These are phyloP conservation scores for Heliconius hortense DNA, from an alignment of 2,888 invertebrate genomes.

Conservation along the genomic window DNA sequence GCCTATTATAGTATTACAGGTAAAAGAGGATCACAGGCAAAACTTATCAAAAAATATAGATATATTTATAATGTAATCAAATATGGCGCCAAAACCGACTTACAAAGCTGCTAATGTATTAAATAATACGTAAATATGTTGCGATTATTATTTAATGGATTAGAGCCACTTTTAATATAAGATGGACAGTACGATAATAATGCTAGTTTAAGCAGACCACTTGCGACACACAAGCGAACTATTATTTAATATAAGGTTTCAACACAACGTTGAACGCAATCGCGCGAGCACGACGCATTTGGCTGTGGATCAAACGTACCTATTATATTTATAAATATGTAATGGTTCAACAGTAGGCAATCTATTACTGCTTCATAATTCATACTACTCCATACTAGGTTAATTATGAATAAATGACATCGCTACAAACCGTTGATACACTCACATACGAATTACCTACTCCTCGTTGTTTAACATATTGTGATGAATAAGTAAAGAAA, in stretches of 20 bases:
- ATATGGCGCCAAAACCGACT: conserved; percentile 51
- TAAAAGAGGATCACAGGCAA: neutral
- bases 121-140: conserved; percentile 51
- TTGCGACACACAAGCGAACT: conserved; percentile 75
- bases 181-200: conserved; percentile 79
- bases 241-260: conserved; percentile 44
- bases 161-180: conserved; percentile 61
- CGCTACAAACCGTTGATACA: conserved; percentile 59
- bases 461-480: conserved; percentile 56
- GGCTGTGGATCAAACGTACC: conserved; percentile 62
- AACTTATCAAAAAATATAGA: neutral
- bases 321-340: conserved; percentile 41
- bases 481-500: conserved; percentile 72
- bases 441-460: conserved; percentile 56
- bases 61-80: neutral
- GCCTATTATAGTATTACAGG: neutral
- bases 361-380: conserved; percentile 36
- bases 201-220: conserved; percentile 69
- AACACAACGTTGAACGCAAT: conserved; percentile 46
- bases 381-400: conserved; percentile 41
- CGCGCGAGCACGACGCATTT: conserved; percentile 61
- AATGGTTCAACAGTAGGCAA: conserved; percentile 34
- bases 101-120: conserved; percentile 58
- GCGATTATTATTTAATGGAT: conserved; percentile 61
- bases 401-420: conserved; percentile 38